Evolutionary conservation across 2,888 invertebrate genomes (phyloP).

Genomic region (Gortyna flavago): DNA sequence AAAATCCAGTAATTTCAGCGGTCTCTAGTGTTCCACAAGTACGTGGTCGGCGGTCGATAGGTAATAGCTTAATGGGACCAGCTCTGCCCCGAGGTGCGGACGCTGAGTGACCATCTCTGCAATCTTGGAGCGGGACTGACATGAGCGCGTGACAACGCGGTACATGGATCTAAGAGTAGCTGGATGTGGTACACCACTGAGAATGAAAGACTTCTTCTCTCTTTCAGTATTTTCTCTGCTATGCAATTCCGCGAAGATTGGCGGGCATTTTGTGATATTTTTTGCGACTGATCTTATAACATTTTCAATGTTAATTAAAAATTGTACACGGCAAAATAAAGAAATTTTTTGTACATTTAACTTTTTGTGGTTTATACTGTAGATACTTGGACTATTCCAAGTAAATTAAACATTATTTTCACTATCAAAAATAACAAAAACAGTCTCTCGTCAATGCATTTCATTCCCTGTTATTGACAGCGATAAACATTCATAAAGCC

Average conservation of each 20-base stretch:
- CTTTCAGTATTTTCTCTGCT: neutral
- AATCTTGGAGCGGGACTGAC: conserved; percentile 60
- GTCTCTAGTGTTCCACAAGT: conserved; percentile 24
- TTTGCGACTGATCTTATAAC: neutral
- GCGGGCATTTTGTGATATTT: neutral
- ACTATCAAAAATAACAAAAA: neutral
- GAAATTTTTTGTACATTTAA: neutral
- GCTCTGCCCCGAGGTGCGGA: conserved; percentile 65
- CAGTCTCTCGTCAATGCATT: neutral
- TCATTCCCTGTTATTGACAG: neutral
- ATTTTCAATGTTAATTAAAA: neutral
- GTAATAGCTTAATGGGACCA: conserved; percentile 60
- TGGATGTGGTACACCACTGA: conserved; percentile 25
- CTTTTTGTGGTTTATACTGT: neutral
- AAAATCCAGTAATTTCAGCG: conserved; percentile 33
- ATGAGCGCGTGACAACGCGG: conserved; percentile 63
- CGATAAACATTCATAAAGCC: conserved; percentile 4
- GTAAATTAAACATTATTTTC: neutral
- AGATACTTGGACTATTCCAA: neutral
- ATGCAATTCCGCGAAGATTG: neutral
- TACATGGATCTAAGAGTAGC: conserved; percentile 17
- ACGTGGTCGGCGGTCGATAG: conserved; percentile 46
- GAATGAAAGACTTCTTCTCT: neutral
- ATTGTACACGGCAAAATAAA: no score
- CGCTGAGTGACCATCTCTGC: conserved; percentile 64